A percentile compares a stretch with the other conserved stretches of the same genome.
phyloP scores from a whole-genome alignment of 2,888 invertebrate species.

The Pristionchus arcanus region DNA sequence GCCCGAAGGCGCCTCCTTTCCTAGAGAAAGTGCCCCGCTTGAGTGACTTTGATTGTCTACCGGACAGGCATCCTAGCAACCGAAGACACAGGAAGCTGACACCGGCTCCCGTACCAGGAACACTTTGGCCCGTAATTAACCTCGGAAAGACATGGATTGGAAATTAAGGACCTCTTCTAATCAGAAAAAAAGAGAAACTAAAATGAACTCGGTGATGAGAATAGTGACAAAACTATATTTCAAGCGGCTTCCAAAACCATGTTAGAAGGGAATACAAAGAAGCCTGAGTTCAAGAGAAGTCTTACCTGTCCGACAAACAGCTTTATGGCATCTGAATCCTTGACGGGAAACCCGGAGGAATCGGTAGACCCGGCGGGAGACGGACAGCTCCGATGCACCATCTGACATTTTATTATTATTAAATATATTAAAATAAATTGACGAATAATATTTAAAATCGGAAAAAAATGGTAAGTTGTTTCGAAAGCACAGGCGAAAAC shows the following conservation, averaged over 20 bases:
- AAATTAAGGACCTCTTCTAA: too few relatives aligned
- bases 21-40: neutral
- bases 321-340: conserved; percentile 85
- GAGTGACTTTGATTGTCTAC: neutral
- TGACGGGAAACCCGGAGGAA: conserved; percentile 80
- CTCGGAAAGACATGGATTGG: too few relatives aligned
- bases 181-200: too few relatives aligned
- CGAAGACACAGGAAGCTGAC: neutral
- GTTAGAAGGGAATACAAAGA: neutral
- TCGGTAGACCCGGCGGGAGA: conserved; percentile 75
- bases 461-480: too few relatives aligned
- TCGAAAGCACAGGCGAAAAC: too few relatives aligned
- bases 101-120: neutral
- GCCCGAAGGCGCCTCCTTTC: neutral
- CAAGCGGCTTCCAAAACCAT: too few relatives aligned
- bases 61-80: neutral
- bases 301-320: conserved; percentile 87
- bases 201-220: too few relatives aligned
- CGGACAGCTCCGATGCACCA: conserved; percentile 60
- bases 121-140: too few relatives aligned
- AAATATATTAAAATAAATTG: too few relatives aligned
- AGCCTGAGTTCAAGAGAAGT: neutral
- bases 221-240: too few relatives aligned
- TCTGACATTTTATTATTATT: neutral
- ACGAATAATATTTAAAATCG: too few relatives aligned